Conservation (phyloP, 1,140 invertebrate genomes). For the Vanessa tameamea region DNA sequence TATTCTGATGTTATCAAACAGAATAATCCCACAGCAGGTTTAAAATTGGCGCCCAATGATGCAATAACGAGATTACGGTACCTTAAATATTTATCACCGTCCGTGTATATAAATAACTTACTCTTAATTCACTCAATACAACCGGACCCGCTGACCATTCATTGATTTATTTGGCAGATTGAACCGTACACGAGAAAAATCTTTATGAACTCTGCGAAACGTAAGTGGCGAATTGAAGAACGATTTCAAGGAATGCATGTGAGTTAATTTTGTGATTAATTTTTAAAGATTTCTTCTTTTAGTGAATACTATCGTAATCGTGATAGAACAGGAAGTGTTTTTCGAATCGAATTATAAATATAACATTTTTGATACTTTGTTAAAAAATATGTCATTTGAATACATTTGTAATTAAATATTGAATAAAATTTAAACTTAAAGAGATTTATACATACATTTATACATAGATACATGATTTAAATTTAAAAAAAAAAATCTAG, state of each 20-base stretch:
- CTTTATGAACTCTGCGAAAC: conserved; percentile 25
- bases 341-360: too few species aligned
- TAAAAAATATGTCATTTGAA: too few species aligned
- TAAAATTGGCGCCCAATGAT: conserved; percentile 43
- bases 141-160: conserved; percentile 30
- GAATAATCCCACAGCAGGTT: conserved; percentile 15
- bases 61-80: conserved; percentile 66
- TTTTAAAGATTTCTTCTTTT: conserved; percentile 25
- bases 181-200: conserved; percentile 42
- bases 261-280: conserved; percentile 30
- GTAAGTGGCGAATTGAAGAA: conserved; percentile 45
- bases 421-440: too few species aligned
- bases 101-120: conserved; percentile 55
- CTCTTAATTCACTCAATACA: conserved; percentile 52
- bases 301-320: not conserved
- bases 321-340: not conserved
- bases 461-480: too few species aligned
- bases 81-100: conserved; percentile 57
- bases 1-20: conserved; percentile 4
- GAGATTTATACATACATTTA: too few species aligned
- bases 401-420: too few species aligned
- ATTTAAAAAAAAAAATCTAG: too few species aligned
- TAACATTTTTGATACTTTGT: too few species aligned
- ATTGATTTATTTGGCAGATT: conserved; percentile 60
- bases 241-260: conserved; percentile 39